Base-by-base conservation (phyloP, 2,113 vertebrate genomes). In the Paradoxurus hermaphroditus region DNA sequence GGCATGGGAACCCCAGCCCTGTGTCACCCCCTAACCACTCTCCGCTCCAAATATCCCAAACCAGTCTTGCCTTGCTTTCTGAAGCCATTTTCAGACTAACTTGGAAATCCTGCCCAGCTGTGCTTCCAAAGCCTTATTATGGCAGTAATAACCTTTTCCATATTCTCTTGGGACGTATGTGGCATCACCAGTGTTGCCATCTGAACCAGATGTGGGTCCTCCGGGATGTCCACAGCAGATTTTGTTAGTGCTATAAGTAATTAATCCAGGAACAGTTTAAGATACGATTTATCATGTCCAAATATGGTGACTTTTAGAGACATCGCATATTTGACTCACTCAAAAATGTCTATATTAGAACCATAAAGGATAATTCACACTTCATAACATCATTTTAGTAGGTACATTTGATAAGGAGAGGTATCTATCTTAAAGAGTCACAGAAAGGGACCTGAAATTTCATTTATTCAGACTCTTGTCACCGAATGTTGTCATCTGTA, bases 1-100 rank as follows among this genome's bases (percentile, higher is more conserved):
- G 1, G 13, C 12, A 0, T 23, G 7, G 13, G 51, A 34, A 34
- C 4, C 10, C 39, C 5, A n/a, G 16, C 23, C 12, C 5, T 23
- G 31, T 5, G 6, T 36, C 46, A 59, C 5, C 25, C 1, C 15
- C 4, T 41, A 18, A 25, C n/a, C 46, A 23, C 29, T 36, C 34
- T 18, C 19, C 0, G 0, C 18, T 27, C 51, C 78, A 85, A 14
- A 73, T 18, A 49, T 13, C 13, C 49, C 16, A 53, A 41, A 7
- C 5, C 82, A 12, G 3, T 63, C 10, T 82, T 8, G 19, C 12
- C 25, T 78, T 53, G 11, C 29, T 92, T 7, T 85, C 25, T 15
- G 44, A 49, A 56, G n/a, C 5, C 51, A 67, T 73, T 63, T 73
- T 75, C 36, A 29, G 34, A 39, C 15, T 18, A 89, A 23, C 34